Base-by-base conservation (phyloP, 2,797 vertebrate genomes). In the Lepidocolaptes lacrymiger region DNA sequence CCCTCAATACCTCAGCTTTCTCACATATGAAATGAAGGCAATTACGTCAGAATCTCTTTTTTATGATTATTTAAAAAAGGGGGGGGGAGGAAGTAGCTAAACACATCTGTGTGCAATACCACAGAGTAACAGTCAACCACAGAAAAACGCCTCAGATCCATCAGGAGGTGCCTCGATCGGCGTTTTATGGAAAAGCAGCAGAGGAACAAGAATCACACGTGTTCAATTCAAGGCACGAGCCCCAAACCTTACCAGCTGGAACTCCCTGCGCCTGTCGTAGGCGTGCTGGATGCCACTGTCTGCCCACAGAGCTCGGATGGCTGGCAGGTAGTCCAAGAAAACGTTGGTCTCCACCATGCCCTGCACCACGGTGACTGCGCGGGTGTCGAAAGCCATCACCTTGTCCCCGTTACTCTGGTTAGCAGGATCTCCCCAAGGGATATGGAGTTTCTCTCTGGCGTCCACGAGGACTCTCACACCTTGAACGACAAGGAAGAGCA, bases 381-480 rank as follows among this genome's bases (percentile, higher is more conserved):
- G 98, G 2, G 99, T 99, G 96, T 99, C 99, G 20, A 99, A 99
- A 2, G 98, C 98, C 99, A 99, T 99, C 98, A 99, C 92, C 36
- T 92, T 97, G 81, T 99, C 98, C 9, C 99, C 99, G 0, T 98
- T 97, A 37, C 84, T 92, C 91, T 99, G 98, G 98, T 99, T 99
- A n/a, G 97, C 93, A 2, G 98, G 95, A 83, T 99, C 98, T 72
- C 99, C 99, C 99, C 99, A 99, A 1, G 99, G 98, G 96, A 99
- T 99, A 97, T 99, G 99, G 85, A 99, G 98, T 97, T 99, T 99
- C 97, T 99, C 99, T 63, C 99, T 98, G 54, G 99, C 99, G 30
- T 99, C 99, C 49, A 99, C 99, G 86, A 99, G 95, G 93, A 99
- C 99, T 72, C 99, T 98, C 62, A 99, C 97, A 94, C 99, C 99